A percentile compares a stretch with the other conserved stretches of the same genome.
Evolutionary conservation across 1,140 invertebrate species (phyloP).

Genomic region (Penaeus vannamei): DNA sequence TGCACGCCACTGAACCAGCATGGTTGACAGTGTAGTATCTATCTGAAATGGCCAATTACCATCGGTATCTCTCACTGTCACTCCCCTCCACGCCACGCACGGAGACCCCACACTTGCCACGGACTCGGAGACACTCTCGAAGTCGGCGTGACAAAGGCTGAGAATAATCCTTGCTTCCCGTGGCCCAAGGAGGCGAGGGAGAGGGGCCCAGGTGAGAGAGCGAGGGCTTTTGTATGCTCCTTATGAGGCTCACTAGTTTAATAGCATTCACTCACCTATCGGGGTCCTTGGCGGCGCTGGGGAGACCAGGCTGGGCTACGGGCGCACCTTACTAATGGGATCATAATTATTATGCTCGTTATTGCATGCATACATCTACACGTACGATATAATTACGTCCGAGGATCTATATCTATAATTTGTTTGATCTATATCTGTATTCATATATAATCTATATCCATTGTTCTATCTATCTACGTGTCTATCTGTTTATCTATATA

Average conservation of each 20-base stretch:
- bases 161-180: no score
- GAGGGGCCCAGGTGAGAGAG: no score
- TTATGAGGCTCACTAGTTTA: no score
- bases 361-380: slow-evolving; percentile 11
- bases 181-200: no score
- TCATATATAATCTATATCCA: neutral
- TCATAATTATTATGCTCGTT: neutral
- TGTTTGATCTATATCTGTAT: neutral
- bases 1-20: neutral
- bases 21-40: slow-evolving; percentile 3
- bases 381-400: neutral
- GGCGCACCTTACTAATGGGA: no score
- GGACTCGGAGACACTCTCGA: no score
- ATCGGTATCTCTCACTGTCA: neutral
- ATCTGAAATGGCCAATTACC: neutral
- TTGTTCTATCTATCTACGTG: neutral
- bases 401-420: neutral
- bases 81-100: no score
- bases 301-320: no score
- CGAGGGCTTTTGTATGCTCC: no score
- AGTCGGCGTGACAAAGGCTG: no score
- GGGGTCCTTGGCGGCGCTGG: neutral
- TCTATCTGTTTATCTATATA: slow-evolving; percentile 7
- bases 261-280: no score
- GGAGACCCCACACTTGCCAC: no score